Base-by-base conservation (phyloP, 2,113 vertebrate genomes). In the Grus americana region DNA sequence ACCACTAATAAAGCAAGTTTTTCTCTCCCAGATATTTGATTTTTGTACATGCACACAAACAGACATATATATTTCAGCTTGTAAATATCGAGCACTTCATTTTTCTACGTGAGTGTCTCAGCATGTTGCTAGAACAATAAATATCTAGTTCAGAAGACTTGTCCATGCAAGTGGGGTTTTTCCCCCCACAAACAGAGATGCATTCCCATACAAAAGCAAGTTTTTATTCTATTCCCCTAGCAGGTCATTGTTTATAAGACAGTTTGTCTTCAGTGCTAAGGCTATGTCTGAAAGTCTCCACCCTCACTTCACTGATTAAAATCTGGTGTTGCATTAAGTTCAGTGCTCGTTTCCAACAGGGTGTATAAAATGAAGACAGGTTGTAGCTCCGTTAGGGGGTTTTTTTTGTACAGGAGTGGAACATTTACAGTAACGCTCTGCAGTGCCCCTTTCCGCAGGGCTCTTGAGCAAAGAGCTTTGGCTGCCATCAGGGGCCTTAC, bases 91-190 rank as follows among this genome's bases (percentile, higher is more conserved):
- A 75, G 22, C 40, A 54, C 73, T 58, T 88, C 30, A 73, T 88
- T 94, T 88, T 93, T 71, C 85, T 74, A 42, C 1, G 21, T 18
- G 4, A 74, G 38, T 2, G 18, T 80, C 72, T 92, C 55, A 34
- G 50, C 30, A 30, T 22, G 36, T 61, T 57, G 15, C 46, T 88
- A 30, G 78, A 84, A 29, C 27, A 49, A 83, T 71, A 59, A 44
- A 70, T 61, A 50, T 72, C 79, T 87, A 71, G 88, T 87, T 91
- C 94, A 94, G 86, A 91, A 85, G 66, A 34, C 85, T 21, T 47
- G 16, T 46, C 73, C 27, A 67, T 36, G 29, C 12, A 67, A 38
- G n/a, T 23, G 11, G 11, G 26, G 26, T 59, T 49, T 63, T 47
- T 57, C 15, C 26, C 52, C 52, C 15, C 70, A 21, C 26, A 13